Conservation (phyloP, 2,888 invertebrate genomes). For the Eumerus sabulonum region DNA sequence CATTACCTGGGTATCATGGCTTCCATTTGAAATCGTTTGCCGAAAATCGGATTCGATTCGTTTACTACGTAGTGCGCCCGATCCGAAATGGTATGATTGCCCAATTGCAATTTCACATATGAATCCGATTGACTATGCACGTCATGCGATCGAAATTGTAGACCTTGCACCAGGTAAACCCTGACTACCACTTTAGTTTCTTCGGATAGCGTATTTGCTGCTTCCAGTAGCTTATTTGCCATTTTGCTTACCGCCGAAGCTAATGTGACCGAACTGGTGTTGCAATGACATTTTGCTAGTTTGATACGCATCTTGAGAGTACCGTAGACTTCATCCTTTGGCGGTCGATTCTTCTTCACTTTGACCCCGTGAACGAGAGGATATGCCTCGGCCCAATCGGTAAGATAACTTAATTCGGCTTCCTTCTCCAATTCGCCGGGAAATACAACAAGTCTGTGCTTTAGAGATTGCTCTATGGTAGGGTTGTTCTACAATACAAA, state of each 20-base stretch:
- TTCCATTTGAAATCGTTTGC: conserved; percentile 81
- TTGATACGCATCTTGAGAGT: conserved; percentile 75
- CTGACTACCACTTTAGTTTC: conserved; percentile 80
- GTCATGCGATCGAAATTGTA: conserved; percentile 86
- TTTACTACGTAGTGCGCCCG: conserved; percentile 85
- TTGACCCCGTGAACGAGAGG: conserved; percentile 81
- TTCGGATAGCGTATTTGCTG: conserved; percentile 62
- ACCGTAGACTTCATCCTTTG: conserved; percentile 79
- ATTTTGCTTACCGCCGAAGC: conserved; percentile 58
- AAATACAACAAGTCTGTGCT: conserved; percentile 80
- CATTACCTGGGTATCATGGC: conserved; percentile 74
- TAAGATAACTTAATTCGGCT: conserved; percentile 83
- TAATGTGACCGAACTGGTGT: conserved; percentile 62
- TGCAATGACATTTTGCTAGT: conserved; percentile 73
- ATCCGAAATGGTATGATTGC: conserved; percentile 83
- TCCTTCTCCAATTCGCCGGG: conserved; percentile 84
- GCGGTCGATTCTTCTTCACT: conserved; percentile 74
- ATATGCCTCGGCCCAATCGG: conserved; percentile 84
- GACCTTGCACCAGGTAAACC: conserved; percentile 87
- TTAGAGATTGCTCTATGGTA: conserved; percentile 2
- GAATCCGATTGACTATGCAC: conserved; percentile 87
- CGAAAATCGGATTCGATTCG: conserved; percentile 90
- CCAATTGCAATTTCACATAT: conserved; percentile 86
- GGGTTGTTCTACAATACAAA: conserved; percentile 9
- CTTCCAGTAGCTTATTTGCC: conserved; percentile 70